Base-by-base conservation (phyloP, 2,888 invertebrate species). In the Mythimna albipuncta region DNA sequence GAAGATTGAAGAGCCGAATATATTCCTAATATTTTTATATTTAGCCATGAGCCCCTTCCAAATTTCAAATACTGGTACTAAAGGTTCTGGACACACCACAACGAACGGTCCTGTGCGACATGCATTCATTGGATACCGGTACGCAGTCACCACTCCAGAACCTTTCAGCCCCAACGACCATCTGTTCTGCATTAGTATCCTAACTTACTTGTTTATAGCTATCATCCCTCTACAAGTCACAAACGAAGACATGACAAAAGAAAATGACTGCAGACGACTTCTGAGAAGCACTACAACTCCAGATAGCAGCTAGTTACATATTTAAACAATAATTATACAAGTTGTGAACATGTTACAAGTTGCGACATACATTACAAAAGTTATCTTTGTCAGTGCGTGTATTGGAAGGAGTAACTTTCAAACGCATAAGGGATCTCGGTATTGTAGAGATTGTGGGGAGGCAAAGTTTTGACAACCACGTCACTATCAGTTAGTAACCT, bases 401-500 rank as follows among this genome's bases (percentile, higher is more conserved):
- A 89, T 87, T 78, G 81, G 88, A 82, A 85, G 77, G 84, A 88
- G 91, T 86, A 94, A 94, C 91, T 94, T 92, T 94, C 91, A 91
- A 93, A 93, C 91, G 93, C 93, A 94, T 94, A 92, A 92, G 94
- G 93, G 94, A 93, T 91, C 88, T 79, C 90, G 86, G 90, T 90
- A 91, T 91, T 90, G 88, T 87, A 85, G 86, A 91, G 90, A 93
- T 91, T 91, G 90, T 89, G 88, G 87, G 89, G 88, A 83, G 88
- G 89, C 83, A 88, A 94, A 95, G 92, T 95, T 95, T 93, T 92
- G 93, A 94, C 92, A 93, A 89, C 90, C 91, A 92, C 90, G 94
- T 95, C 95, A 95, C 94, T 95, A 94, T 94, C 95, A 94, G 94
- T 91, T 94, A 94, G 93, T 94, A 93, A 91, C 90, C 89, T 89